A percentile compares a stretch with the other conserved stretches of the same genome.
Conservation (phyloP, 2,888 invertebrate genomes). For the Spodoptera littoralis region DNA sequence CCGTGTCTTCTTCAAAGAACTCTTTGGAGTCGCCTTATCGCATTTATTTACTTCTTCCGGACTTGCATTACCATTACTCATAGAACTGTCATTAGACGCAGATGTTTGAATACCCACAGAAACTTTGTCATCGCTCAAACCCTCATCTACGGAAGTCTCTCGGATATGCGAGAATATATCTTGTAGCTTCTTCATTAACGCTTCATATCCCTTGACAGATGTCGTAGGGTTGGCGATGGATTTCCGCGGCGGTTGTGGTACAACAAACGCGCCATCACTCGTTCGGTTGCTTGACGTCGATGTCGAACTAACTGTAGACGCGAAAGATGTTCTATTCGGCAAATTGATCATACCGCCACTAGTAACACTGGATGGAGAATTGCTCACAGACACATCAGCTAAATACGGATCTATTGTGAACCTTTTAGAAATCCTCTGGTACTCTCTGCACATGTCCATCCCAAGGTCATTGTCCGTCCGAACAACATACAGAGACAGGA, state of each 20-base stretch:
- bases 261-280: constrained; percentile 84
- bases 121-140: constrained; percentile 76
- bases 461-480: constrained; percentile 84
- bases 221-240: constrained; percentile 77
- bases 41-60: constrained; percentile 80
- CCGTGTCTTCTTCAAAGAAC: constrained; percentile 83
- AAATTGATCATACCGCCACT: constrained; percentile 82
- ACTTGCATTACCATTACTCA: constrained; percentile 83
- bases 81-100: constrained; percentile 67
- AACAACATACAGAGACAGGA: constrained; percentile 81
- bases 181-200: constrained; percentile 80
- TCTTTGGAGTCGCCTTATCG: constrained; percentile 86
- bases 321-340: constrained; percentile 82
- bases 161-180: constrained; percentile 82
- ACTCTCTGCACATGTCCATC: constrained; percentile 84
- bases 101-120: constrained; percentile 82
- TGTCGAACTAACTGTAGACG: constrained; percentile 80
- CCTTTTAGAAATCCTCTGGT: constrained; percentile 83
- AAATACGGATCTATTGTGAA: constrained; percentile 84
- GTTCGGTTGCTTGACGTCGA: constrained; percentile 82
- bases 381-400: constrained; percentile 81
- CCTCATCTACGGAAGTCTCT: constrained; percentile 74
- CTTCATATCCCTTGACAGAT: constrained; percentile 83
- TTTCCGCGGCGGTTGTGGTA: constrained; percentile 85
- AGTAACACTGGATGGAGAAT: constrained; percentile 85